phyloP scores from a whole-genome alignment of 2,888 invertebrate species.

The Furcula furcula region DNA sequence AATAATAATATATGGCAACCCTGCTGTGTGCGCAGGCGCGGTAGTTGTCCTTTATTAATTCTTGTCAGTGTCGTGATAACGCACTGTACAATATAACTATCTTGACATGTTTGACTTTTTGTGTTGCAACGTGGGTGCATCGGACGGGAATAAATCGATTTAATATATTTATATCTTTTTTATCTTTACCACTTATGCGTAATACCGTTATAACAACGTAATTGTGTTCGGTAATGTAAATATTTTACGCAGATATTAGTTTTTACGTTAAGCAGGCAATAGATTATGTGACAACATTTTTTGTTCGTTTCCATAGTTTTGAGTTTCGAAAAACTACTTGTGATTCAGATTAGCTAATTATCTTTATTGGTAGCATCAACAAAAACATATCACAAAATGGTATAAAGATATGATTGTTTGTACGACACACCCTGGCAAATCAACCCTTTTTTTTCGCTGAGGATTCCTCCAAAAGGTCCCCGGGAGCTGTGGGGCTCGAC shows the following conservation, averaged over 20 bases:
- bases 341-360: too few species aligned
- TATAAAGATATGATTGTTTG: too few species aligned
- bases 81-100: conserved; percentile 53
- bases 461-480: too few species aligned
- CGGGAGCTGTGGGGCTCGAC: too few species aligned
- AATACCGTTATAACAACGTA: not conserved
- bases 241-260: not conserved
- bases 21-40: conserved; percentile 25
- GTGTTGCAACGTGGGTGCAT: conserved; percentile 26
- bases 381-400: too few species aligned
- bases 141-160: conserved; percentile 28
- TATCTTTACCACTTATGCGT: conserved; percentile 10
- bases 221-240: not conserved
- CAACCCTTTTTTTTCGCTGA: too few species aligned
- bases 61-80: conserved; percentile 75
- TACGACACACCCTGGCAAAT: too few species aligned
- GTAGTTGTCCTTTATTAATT: conserved; percentile 76
- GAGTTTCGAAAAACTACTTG: too few species aligned
- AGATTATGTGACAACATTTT: too few species aligned
- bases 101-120: conserved; percentile 62
- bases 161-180: conserved; percentile 29
- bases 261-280: too few species aligned
- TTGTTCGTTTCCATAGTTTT: too few species aligned
- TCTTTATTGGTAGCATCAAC: too few species aligned
- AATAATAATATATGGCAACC: conserved; percentile 9